Conservation (phyloP, 2,888 invertebrate species). For the Cosmorhoe ocellata region DNA sequence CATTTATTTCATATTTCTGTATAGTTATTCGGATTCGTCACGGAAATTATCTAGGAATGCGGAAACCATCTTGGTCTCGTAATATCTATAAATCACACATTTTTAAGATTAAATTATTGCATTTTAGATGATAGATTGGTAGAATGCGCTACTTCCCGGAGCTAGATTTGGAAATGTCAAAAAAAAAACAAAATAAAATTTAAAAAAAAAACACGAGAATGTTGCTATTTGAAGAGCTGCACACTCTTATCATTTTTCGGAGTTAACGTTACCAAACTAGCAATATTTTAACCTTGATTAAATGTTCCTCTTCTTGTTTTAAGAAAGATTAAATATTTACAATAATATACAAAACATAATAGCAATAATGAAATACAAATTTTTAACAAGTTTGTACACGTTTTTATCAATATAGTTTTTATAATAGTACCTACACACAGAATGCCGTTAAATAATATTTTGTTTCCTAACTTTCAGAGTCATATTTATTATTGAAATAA, state of each 20-base stretch:
- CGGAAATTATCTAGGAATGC: slow-evolving; percentile 45
- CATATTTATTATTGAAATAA: slow-evolving; percentile 81
- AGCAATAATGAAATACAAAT: slow-evolving; percentile 80
- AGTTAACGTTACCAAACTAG: slow-evolving; percentile 79
- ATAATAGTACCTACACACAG: slow-evolving; percentile 79
- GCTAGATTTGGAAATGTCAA: slow-evolving; percentile 60
- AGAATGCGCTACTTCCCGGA: slow-evolving; percentile 80
- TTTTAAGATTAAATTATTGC: slow-evolving; percentile 52
- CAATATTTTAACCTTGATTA: slow-evolving; percentile 78
- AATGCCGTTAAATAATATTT: slow-evolving; percentile 76
- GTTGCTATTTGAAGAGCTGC: slow-evolving; percentile 82
- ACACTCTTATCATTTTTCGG: slow-evolving; percentile 74
- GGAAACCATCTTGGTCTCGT: slow-evolving; percentile 51
- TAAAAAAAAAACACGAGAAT: slow-evolving; percentile 56
- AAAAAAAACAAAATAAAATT: slow-evolving; percentile 51
- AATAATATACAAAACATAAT: slow-evolving; percentile 77
- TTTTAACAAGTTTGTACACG: slow-evolving; percentile 77
- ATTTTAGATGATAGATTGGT: slow-evolving; percentile 77
- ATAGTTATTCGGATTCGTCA: slow-evolving; percentile 55
- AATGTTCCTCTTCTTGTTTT: slow-evolving; percentile 83
- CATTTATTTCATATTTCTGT: slow-evolving; percentile 48
- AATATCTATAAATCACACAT: slow-evolving; percentile 50
- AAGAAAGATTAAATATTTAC: slow-evolving; percentile 83
- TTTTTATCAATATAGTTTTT: slow-evolving; percentile 81
- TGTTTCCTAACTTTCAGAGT: slow-evolving; percentile 84